phyloP scores from a whole-genome alignment of 2,888 invertebrate species.

The Netelia melanura region DNA sequence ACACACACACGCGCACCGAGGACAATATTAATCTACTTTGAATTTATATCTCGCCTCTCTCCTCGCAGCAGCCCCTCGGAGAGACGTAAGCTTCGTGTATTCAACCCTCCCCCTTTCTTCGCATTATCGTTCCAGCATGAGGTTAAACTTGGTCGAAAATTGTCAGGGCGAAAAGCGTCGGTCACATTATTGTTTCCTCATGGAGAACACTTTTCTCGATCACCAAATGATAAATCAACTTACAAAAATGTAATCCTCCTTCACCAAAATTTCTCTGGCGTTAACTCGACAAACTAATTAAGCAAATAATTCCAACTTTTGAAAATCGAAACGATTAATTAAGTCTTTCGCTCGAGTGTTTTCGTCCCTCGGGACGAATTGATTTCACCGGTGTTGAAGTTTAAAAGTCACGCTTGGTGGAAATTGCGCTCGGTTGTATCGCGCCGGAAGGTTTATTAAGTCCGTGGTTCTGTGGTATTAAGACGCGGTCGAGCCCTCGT shows the following conservation, averaged over 20 bases:
- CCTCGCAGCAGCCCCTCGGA: slow-evolving; percentile 20
- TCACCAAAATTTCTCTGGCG: no score
- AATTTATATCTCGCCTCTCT: slow-evolving; percentile 79
- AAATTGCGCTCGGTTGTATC: slow-evolving; percentile 50
- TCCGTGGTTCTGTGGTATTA: slow-evolving; percentile 81
- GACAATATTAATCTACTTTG: slow-evolving; percentile 85
- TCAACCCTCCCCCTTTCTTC: slow-evolving; percentile 42
- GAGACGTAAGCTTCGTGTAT: slow-evolving; percentile 26
- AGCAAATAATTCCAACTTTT: neutral
- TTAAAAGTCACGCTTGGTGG: slow-evolving; percentile 34
- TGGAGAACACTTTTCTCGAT: no score
- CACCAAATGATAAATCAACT: no score
- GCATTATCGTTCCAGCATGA: slow-evolving; percentile 38
- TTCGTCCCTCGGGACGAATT: neutral
- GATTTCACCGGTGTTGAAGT: neutral
- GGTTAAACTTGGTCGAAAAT: slow-evolving; percentile 16
- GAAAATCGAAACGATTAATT: neutral
- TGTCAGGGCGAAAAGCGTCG: neutral
- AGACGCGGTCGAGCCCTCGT: slow-evolving; percentile 78
- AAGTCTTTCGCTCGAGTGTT: neutral
- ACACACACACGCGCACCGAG: slow-evolving; percentile 61
- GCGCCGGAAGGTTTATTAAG: slow-evolving; percentile 81
- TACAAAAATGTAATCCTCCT: no score
- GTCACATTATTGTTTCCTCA: no score
- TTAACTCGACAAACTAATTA: no score